phyloP scores from a whole-genome alignment of 2,797 vertebrate species.

The Syncerus caffer region DNA sequence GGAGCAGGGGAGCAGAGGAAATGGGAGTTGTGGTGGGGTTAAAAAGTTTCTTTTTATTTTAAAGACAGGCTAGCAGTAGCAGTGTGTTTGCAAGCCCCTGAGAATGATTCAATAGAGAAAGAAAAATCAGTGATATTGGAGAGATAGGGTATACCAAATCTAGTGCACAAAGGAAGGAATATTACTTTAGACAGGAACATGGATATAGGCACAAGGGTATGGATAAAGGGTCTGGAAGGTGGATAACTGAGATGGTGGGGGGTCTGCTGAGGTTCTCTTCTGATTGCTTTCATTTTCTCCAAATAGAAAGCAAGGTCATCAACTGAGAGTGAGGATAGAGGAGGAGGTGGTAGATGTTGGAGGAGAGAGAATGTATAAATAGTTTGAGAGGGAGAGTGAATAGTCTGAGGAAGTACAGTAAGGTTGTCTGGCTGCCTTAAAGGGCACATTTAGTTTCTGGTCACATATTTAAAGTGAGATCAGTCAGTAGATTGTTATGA shows the following conservation, averaged over 20 bases:
- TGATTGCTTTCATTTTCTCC: conserved; percentile 5
- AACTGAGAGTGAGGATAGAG: not conserved
- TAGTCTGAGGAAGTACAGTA: not conserved
- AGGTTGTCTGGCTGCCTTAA: not conserved
- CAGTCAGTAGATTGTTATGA: not conserved
- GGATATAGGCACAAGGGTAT: not conserved
- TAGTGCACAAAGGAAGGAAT: not conserved
- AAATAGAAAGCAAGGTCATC: conserved; percentile 11
- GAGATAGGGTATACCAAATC: not conserved
- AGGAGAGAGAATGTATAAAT: not conserved
- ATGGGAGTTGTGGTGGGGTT: not conserved
- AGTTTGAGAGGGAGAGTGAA: not conserved
- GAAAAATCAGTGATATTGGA: not conserved
- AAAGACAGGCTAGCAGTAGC: not conserved
- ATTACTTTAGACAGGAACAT: not conserved
- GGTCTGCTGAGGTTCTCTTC: not conserved
- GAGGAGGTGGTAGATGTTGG: not conserved
- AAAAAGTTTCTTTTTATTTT: not conserved
- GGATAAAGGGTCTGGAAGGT: not conserved
- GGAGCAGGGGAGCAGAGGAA: not conserved
- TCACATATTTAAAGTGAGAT: conserved; percentile 1
- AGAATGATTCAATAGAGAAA: conserved; percentile 1
- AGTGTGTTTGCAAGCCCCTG: not conserved
- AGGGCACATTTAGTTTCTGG: not conserved
- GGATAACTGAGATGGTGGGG: not conserved